A percentile compares a stretch with the other conserved stretches of the same genome.
Evolutionary conservation across 2,888 invertebrate genomes (phyloP).

Genomic region (Nomada flava): DNA sequence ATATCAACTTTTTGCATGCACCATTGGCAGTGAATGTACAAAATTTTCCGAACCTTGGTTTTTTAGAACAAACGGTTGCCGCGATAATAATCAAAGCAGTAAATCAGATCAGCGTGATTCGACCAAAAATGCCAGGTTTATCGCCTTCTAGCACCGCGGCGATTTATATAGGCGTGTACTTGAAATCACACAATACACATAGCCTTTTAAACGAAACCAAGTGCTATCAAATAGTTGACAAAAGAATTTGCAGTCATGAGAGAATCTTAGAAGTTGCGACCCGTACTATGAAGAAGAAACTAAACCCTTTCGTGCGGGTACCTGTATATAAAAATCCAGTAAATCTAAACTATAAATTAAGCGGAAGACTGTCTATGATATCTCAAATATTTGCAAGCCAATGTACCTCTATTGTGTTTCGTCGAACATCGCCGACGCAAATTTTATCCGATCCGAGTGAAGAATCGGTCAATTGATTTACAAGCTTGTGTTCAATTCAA

Average conservation of each 20-base stretch:
- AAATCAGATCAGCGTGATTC: conserved; percentile 84
- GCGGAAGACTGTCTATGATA: conserved; percentile 3
- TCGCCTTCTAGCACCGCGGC: conserved; percentile 85
- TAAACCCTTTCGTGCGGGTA: conserved; percentile 85
- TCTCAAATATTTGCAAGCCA: not conserved
- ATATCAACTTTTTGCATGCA: conserved; percentile 81
- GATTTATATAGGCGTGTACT: conserved; percentile 86
- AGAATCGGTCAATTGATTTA: not conserved
- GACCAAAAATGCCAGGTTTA: conserved; percentile 88
- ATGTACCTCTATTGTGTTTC: conserved; percentile 37
- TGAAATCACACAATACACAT: conserved; percentile 85
- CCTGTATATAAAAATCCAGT: fast-evolving
- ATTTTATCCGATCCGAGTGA: conserved; percentile 27
- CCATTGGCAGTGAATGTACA: conserved; percentile 84
- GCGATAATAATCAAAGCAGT: conserved; percentile 86
- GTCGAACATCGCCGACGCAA: conserved; percentile 64
- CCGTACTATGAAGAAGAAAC: conserved; percentile 84
- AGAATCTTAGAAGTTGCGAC: conserved; percentile 83
- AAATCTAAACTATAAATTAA: not conserved
- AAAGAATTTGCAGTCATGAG: conserved; percentile 82
- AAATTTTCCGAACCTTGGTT: conserved; percentile 86
- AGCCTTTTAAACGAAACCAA: conserved; percentile 72
- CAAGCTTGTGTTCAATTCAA: not conserved
- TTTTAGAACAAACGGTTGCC: conserved; percentile 87
- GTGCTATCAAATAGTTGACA: conserved; percentile 83